Evolutionary conservation across 2,888 invertebrate genomes (phyloP), one percentile per base, ranked within the genome.

Genomic region (Caenorhabditis virilis): DNA sequence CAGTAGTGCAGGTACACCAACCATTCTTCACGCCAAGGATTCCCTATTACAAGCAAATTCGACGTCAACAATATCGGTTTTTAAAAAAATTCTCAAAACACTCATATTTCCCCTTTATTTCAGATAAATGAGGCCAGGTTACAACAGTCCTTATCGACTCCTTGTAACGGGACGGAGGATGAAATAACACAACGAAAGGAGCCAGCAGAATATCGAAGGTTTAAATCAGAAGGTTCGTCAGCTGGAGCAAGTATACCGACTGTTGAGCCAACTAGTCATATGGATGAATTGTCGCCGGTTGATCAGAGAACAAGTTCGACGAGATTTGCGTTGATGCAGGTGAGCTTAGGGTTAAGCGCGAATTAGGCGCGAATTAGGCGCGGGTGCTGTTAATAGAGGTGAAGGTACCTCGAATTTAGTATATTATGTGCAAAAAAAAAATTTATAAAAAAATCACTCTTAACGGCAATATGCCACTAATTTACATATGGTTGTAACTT

Each of bases 111-210:
- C 16, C 5, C n/a, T 36, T 18, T 18, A 18, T 39, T 42, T 23
- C 48, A 62, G 62, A 62, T 62, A 11, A 53, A 53, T 27, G 72
- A 66, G 33, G 49, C 65, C 6, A 66, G 69, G 2, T 66, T 72
- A 13, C 76, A 69, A 50, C 76, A 72, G 48, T 81, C 80, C 7
- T 68, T 81, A 13, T 82, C 82, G 11, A 82, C 82, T 2, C 82
- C 82, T 6, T 74, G 75, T 45, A 76, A 73, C 23, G 64, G 71
- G 2, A 53, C 63, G 9, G 76, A 75, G n/a, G 70, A 68, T 6
- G 56, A 46, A 2, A 25, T 33, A 9, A 42, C 43, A 11, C 50
- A 54, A 22, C 48, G 79, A 38, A 81, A 78, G 43, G 82, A 82
- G 20, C n/a, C n/a, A n/a, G 62, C 74, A 18, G 82, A 82, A 52